Conservation (phyloP, 1,140 invertebrate genomes). For the Dendroctonus ponderosae region DNA sequence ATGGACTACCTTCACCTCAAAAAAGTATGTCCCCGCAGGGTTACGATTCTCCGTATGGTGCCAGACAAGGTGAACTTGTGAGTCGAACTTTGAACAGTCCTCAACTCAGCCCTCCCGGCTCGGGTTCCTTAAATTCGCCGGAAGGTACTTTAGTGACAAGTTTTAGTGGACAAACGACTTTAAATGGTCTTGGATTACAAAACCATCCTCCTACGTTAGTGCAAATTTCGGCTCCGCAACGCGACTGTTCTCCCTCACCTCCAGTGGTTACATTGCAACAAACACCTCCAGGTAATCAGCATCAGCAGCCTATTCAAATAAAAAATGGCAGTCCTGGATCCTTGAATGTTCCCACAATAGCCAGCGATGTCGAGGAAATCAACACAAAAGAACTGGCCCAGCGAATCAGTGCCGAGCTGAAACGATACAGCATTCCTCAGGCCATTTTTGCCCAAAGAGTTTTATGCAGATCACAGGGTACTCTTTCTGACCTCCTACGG, state of each 20-base stretch:
- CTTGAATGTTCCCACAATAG: constrained; percentile 54
- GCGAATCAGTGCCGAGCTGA: constrained; percentile 96
- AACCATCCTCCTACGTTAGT: constrained; percentile 52
- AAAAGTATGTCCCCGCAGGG: constrained; percentile 70
- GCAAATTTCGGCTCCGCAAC: constrained; percentile 51
- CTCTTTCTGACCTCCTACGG: constrained; percentile 92
- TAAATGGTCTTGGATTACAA: constrained; percentile 59
- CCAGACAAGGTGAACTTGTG: constrained; percentile 56
- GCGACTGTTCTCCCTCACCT: constrained; percentile 56
- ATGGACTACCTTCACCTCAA: constrained; percentile 82
- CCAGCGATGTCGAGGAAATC: constrained; percentile 88
- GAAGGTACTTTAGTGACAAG: constrained; percentile 54
- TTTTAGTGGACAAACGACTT: constrained; percentile 52
- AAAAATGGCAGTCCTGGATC: constrained; percentile 57
- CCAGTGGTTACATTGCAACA: constrained; percentile 53
- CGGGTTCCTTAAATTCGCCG: constrained; percentile 58
- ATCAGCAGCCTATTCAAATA: constrained; percentile 56
- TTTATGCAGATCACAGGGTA: constrained; percentile 96
- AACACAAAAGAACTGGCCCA: constrained; percentile 99
- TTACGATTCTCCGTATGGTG: constrained; percentile 62
- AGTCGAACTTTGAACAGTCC: constrained; percentile 56
- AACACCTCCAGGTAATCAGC: constrained; percentile 48
- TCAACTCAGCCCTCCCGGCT: constrained; percentile 57
- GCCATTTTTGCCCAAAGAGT: constrained; percentile 99
- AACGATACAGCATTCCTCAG: constrained; percentile 98